Evolutionary conservation across 2,888 invertebrate species (phyloP), one percentile per base, ranked within the genome.

Genomic region (Meganola albula): DNA sequence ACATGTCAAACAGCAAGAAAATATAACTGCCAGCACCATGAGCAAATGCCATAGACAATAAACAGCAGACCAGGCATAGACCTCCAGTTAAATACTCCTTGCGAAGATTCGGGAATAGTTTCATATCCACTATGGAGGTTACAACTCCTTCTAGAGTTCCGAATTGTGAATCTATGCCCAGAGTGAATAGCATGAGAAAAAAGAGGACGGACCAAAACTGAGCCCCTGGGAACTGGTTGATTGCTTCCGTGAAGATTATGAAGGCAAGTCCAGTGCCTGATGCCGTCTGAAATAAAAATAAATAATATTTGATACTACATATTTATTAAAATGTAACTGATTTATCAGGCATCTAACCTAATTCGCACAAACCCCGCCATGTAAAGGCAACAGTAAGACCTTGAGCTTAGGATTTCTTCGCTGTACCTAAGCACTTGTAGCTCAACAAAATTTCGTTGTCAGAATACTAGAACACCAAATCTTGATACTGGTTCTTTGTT

Each of bases 211-310:
- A 95, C 98, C 98, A 98, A 65, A 98, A 91, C 57, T 97, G 97
- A 0, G 97, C 95, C 0, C 96, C 95, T 0, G 98, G 97, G 76
- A 98, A 98, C 82, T 98, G 97, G 82, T 97, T 96, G 66, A 98
- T 98, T 4, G 98, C 98, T 77, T 98, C 97, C 0, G 98, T 98
- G 87, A 98, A 98, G 53, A 98, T 97, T 44, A 98, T 97, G 74
- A 98, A 98, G 0, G 98, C 98, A 35, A 98, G 79, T 1, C 98
- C 98, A 0, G 98, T 97, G 12, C 98, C 98, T 2, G 97, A 95
- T 1, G 97, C 98, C 4, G 97, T 96, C 98, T 98, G 83, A 16
- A 35, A 35, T 28, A 21, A 16, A 32, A 16, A 24, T 31, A 28
- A 9, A 12, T 10, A 22, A 16, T 30, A 9, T 12, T n/a, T 32